Evolutionary conservation across 2,797 vertebrate genomes (phyloP).

Genomic region (Acanthiza pusilla): DNA sequence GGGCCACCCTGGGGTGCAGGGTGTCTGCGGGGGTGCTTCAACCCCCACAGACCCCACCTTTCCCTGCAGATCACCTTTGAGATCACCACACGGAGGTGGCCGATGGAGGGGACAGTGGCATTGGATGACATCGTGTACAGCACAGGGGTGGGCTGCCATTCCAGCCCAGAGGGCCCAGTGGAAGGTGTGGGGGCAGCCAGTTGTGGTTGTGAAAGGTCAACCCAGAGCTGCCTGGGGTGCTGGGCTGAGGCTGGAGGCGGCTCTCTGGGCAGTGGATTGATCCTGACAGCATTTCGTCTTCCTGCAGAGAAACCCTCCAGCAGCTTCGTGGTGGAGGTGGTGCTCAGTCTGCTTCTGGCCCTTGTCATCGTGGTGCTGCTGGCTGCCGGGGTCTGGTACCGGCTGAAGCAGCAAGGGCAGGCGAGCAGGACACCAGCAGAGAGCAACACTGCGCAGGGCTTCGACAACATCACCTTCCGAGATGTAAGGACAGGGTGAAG

Average conservation of each 20-base stretch:
- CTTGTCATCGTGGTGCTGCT: neutral
- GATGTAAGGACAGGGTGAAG: constrained; percentile 53
- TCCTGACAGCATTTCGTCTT: neutral
- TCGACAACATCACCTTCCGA: constrained; percentile 73
- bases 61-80: constrained; percentile 83
- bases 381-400: neutral
- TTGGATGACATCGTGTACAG: constrained; percentile 85
- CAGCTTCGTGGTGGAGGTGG: rapidly evolving
- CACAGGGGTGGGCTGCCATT: constrained; percentile 61
- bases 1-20: neutral
- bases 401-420: neutral
- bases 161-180: neutral
- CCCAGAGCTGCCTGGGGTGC: rapidly evolving
- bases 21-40: neutral
- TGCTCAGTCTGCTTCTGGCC: constrained; percentile 8
- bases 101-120: constrained; percentile 72
- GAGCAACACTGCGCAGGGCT: neutral
- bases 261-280: neutral
- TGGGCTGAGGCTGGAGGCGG: neutral
- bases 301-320: neutral
- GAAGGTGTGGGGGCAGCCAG: neutral
- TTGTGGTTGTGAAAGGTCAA: neutral
- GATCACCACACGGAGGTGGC: constrained; percentile 71
- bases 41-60: neutral
- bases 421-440: rapidly evolving